Percentiles rank a stretch among this genome's conserved stretches.
Evolutionary conservation across 2,113 vertebrate genomes (phyloP).

Genomic region (Vireo altiloquus): DNA sequence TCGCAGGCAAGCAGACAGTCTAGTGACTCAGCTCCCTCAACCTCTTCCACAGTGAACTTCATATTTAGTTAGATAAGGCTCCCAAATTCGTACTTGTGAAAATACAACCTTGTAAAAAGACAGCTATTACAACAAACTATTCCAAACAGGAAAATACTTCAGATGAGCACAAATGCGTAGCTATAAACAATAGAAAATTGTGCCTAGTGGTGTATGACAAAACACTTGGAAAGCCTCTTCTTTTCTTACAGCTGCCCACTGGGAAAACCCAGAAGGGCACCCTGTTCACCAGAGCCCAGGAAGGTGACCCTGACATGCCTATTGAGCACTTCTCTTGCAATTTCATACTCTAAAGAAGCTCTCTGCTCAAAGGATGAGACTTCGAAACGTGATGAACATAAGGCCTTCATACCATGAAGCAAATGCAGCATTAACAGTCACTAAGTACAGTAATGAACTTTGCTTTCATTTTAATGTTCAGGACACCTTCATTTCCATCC

Average conservation of each 20-base stretch:
- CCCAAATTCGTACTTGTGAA: not conserved
- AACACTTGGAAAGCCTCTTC: not conserved
- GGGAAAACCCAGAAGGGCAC: not conserved
- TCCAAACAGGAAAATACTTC: not conserved
- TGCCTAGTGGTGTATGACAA: not conserved
- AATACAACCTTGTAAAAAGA: not conserved
- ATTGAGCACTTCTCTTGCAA: not conserved
- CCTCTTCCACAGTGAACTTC: not conserved
- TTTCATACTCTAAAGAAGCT: not conserved
- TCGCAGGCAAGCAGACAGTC: not conserved
- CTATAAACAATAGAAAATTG: not conserved
- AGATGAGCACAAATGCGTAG: fast-evolving
- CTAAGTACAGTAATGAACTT: not conserved
- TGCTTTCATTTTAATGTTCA: not conserved
- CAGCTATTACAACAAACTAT: not conserved
- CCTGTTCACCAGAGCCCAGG: not conserved
- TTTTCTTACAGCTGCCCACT: not conserved
- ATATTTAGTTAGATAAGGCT: not conserved
- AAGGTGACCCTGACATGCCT: not conserved
- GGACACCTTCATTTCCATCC: not conserved
- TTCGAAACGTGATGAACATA: not conserved
- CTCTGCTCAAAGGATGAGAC: fast-evolving
- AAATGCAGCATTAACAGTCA: not conserved
- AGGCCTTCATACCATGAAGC: not conserved
- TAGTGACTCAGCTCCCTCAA: not conserved